Base-by-base conservation (phyloP, 2,797 vertebrate genomes). In the Thalassophryne amazonica region DNA sequence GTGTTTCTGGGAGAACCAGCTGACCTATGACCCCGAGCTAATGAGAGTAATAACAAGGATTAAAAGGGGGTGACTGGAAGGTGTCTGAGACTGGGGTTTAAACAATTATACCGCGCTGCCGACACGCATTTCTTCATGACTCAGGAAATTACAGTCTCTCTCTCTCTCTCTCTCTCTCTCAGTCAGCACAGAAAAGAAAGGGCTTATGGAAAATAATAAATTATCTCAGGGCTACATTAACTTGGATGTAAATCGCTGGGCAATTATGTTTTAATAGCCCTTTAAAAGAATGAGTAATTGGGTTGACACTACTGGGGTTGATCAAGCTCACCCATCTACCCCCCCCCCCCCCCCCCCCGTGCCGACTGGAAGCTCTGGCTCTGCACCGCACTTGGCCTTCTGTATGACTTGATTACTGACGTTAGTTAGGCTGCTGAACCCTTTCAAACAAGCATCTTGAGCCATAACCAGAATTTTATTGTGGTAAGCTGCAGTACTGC, bases 231-330 rank as follows among this genome's bases (percentile, higher is more conserved):
- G 85, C 85, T 82, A 84, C 84, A 85, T 91, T 90, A 89, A 90
- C 90, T 89, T 88, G 82, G 86, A 86, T 88, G 86, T 91, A 91
- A 92, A 92, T 90, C 87, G 88, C 81, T 38, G 55, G 81, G 85
- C 89, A 92, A 92, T 92, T 90, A 91, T 90, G 89, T 89, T 91
- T 90, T 91, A 91, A 91, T 91, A 85, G 86, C 77, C 86, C 87
- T 90, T 90, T 89, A 92, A 90, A 86, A 90, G 88, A 90, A 91
- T 90, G 89, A 91, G 83, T 91, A 90, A 91, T 91, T 89, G 84
- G 84, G 84, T 84, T 88, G 83, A 88, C 79, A 87, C 79, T 83
- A 62, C 76, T 74, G 70, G 78, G 80, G 87, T 79, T 89, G 88
- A 90, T 89, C 86, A 83, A 74, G 56, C 86, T 86, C 81, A 84